Percentiles rank a stretch among this genome's conserved stretches.
These are phyloP conservation scores for Philhelius pedissequus DNA, from an alignment of 2,888 invertebrate genomes.

Conservation along the genomic window DNA sequence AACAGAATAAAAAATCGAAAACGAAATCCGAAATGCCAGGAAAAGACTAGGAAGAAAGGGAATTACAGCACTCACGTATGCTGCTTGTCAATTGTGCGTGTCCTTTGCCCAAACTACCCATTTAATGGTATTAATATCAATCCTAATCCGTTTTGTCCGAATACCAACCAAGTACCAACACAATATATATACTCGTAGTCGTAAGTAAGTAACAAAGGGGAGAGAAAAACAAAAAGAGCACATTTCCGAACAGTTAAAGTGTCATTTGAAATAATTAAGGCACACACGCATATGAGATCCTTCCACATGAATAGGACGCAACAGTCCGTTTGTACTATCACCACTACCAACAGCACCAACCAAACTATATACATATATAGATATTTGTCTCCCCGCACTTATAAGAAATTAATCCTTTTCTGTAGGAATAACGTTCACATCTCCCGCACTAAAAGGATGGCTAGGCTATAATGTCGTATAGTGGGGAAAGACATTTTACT, in stretches of 20 bases:
- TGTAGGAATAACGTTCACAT: constrained; percentile 45
- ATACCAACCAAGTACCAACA: constrained; percentile 40
- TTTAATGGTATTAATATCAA: constrained; percentile 64
- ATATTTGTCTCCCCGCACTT: constrained; percentile 41
- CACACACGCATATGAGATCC: constrained; percentile 45
- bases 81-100: constrained; percentile 31
- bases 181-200: too few species aligned
- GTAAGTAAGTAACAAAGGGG: neutral
- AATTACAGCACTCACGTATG: neutral
- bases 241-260: constrained; percentile 66
- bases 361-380: too few species aligned
- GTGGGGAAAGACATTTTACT: constrained; percentile 16
- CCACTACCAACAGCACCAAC: neutral
- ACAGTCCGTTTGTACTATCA: constrained; percentile 44
- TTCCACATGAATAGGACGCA: constrained; percentile 56
- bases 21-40: neutral
- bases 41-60: neutral
- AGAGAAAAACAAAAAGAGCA: constrained; percentile 40
- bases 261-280: constrained; percentile 69
- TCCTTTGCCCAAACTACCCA: constrained; percentile 10
- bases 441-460: neutral
- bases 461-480: constrained; percentile 49
- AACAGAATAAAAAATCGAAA: neutral
- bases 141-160: constrained; percentile 67
- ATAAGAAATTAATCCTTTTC: constrained; percentile 66